Evolutionary conservation across 2,113 vertebrate species (phyloP).

Genomic region (Forbesichthys agassizii): DNA sequence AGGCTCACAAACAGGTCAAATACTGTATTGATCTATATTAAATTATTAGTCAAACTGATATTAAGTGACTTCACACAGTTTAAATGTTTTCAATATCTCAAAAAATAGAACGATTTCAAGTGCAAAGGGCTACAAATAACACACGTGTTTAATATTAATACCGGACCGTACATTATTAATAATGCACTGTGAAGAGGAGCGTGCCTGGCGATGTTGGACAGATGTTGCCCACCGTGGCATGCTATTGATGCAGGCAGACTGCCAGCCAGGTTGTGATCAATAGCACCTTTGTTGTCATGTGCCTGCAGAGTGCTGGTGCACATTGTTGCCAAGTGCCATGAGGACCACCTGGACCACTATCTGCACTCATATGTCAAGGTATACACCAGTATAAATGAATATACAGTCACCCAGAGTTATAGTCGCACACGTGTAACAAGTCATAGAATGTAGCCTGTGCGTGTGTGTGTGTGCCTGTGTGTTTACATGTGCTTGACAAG

Average conservation of each 20-base stretch:
- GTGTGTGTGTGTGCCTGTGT: conserved; percentile 10
- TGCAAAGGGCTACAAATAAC: too few species aligned
- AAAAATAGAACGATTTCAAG: too few species aligned
- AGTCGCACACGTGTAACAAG: conserved; percentile 4
- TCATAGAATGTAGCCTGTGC: background rate
- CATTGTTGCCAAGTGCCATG: conserved; percentile 92
- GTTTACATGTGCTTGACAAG: background rate
- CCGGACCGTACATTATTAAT: too few species aligned
- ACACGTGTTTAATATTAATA: too few species aligned
- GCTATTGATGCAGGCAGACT: background rate
- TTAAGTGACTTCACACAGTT: too few species aligned
- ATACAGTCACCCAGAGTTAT: too few species aligned
- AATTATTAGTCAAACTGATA: too few species aligned
- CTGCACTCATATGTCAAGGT: conserved; percentile 94
- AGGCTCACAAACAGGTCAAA: background rate
- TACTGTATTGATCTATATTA: too few species aligned
- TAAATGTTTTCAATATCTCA: too few species aligned
- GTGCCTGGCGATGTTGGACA: background rate
- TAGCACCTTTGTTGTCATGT: background rate
- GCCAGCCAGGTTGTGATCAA: background rate
- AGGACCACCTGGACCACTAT: conserved; percentile 88
- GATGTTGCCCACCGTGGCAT: background rate
- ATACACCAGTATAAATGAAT: conserved; percentile 3
- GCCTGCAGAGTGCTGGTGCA: conserved; percentile 88
- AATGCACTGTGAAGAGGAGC: background rate